Conservation (phyloP, 2,888 invertebrate genomes). For the Lycophotia porphyrea region DNA sequence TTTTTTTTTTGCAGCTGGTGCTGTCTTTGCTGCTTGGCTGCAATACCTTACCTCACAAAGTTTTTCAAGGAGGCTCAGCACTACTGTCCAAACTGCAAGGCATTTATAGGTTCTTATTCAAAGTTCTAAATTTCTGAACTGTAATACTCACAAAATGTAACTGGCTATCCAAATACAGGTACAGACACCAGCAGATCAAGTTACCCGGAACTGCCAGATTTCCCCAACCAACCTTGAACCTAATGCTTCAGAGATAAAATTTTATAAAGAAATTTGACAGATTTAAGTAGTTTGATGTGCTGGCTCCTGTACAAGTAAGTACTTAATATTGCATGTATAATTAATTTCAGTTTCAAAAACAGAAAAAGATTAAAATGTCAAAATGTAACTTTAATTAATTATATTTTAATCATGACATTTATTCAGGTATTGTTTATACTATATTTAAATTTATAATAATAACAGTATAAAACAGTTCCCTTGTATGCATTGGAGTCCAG, state of each 20-base stretch:
- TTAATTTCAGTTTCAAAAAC: constrained; percentile 23
- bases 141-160: constrained; percentile 21
- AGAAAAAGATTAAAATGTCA: not conserved
- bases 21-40: constrained; percentile 83
- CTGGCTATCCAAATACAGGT: not conserved
- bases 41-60: constrained; percentile 81
- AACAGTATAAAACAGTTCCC: constrained; percentile 12
- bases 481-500: not conserved
- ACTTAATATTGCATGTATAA: not conserved
- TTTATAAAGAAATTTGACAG: no score
- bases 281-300: no score
- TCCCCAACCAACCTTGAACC: no score
- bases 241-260: no score
- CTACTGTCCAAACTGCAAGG: constrained; percentile 83
- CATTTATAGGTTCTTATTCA: constrained; percentile 81
- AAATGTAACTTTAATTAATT: constrained; percentile 24
- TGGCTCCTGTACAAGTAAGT: no score
- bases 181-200: no score
- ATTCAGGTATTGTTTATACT: constrained; percentile 36
- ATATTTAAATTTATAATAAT: constrained; percentile 37
- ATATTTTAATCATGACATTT: constrained; percentile 41
- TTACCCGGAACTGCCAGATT: no score
- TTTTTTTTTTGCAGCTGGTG: constrained; percentile 83
- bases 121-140: constrained; percentile 54
- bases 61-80: constrained; percentile 83